Conservation (phyloP, 2,113 vertebrate species). For the Acanthisitta chloris region DNA sequence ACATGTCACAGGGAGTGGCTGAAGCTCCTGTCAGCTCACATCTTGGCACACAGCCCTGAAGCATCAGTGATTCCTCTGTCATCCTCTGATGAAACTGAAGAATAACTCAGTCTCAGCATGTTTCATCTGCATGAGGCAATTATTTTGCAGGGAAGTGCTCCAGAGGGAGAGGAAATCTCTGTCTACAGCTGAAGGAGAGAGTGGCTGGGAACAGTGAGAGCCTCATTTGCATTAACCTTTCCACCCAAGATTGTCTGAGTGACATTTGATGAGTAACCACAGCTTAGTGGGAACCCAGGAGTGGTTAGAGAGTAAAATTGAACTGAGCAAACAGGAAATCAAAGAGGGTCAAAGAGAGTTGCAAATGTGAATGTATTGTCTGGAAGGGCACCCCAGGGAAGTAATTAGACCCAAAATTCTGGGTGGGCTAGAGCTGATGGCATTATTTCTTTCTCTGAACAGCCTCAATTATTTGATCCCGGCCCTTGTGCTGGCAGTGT, state of each 20-base stretch:
- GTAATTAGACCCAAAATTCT: background rate
- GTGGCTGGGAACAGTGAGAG: background rate
- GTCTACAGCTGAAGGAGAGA: background rate
- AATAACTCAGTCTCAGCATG: background rate
- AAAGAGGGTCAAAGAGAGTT: background rate
- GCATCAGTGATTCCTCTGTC: background rate
- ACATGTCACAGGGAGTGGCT: too few species aligned
- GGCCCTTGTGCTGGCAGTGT: background rate
- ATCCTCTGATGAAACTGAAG: background rate
- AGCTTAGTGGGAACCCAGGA: background rate
- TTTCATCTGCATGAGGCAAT: background rate
- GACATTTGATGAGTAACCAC: background rate
- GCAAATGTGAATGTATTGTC: background rate
- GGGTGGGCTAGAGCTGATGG: background rate
- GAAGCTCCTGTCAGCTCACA: background rate
- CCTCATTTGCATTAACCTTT: background rate
- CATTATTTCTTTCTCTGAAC: background rate
- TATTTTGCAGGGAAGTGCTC: background rate
- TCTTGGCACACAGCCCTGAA: background rate
- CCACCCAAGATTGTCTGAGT: background rate
- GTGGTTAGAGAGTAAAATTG: background rate
- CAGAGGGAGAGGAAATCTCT: background rate
- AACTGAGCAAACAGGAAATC: background rate
- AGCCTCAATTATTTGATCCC: background rate
- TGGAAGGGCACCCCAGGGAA: conserved; percentile 11